Base-by-base conservation (phyloP, 37 sponge, comb jelly and placozoan species). In the Eunapius fragilis region DNA sequence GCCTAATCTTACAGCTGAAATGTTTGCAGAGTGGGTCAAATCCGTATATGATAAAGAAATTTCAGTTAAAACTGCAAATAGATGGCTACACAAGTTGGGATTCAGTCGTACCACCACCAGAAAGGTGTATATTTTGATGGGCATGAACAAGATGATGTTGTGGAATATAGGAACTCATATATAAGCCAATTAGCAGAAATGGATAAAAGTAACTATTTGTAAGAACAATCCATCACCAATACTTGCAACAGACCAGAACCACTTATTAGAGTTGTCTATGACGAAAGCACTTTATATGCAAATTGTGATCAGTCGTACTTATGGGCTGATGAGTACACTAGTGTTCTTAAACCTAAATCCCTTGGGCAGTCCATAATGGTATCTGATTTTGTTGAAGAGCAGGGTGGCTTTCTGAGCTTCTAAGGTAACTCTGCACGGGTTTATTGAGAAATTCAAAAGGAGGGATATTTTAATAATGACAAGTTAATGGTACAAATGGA, bases 371-470 rank as follows among this genome's bases (percentile, higher is more conserved):
- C 82, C n/a, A 36, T 86, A 7, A 91, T 91, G 92, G 87, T 91
- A 0, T 86, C 84, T 25, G 92, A 91, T 36, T 91, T 91, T 25
- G 70, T 91, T 19, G 92, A 91, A n/a, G 92, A 91, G 74, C 26
- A n/a, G 14, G 47, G 26, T 83, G 87, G 87, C 3, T 41, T 91
- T 68, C 67, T 71, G 87, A 19, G 28, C 74, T 33, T 68, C 37
- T 37, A 80, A 2, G n/a, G 25, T 27, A 25, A 45, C 31, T 77
- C 70, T 45, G 92, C 79, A 25, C 3, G 80, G 37, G 77, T 22
- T 45, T 75, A 28, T 50, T 35, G 82, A 13, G 72, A 70, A 37
- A 32, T 74, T 34, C 30, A 75, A 19, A 31, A 19, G 13, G 84
- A 87, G 0, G 87, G 87, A 11, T 91, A 83, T 72, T 91, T 41